These are phyloP conservation scores for Rhynchotus rufescens DNA, from an alignment of 2,797 vertebrate species.

Conservation along the genomic window DNA sequence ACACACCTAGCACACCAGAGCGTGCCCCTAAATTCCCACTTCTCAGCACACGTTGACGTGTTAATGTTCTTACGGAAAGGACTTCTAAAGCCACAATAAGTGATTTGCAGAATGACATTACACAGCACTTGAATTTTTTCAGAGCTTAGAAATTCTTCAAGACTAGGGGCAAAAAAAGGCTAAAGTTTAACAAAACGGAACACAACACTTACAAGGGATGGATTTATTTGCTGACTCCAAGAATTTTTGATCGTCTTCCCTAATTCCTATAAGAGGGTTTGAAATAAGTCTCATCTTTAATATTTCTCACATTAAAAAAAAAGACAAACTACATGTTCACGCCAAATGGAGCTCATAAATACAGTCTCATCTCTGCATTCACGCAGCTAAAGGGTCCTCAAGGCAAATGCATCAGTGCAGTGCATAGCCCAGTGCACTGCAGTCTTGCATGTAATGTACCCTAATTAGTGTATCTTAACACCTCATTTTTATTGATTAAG, in stretches of 20 bases:
- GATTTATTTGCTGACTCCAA: background rate
- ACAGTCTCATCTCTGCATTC: rapidly evolving
- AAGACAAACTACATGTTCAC: background rate
- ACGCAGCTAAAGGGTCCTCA: rapidly evolving
- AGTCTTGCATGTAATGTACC: rapidly evolving
- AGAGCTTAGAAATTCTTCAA: background rate
- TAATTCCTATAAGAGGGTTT: background rate
- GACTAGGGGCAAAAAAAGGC: background rate
- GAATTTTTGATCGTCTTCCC: background rate
- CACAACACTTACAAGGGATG: background rate
- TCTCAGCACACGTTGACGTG: rapidly evolving
- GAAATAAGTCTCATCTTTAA: background rate
- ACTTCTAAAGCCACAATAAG: background rate
- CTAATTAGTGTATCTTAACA: background rate
- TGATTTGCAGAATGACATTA: background rate
- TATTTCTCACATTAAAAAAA: rapidly evolving
- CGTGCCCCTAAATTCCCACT: rapidly evolving
- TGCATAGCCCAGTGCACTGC: too few relatives aligned
- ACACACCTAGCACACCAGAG: background rate
- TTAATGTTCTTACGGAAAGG: rapidly evolving
- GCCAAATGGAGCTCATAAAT: background rate
- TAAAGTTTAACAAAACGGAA: rapidly evolving
- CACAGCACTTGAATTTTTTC: background rate
- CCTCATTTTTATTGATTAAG: background rate
- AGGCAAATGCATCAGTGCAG: background rate